These are phyloP conservation scores for Spilosoma lubricipeda DNA, from an alignment of 2,888 invertebrate species.

Conservation along the genomic window DNA sequence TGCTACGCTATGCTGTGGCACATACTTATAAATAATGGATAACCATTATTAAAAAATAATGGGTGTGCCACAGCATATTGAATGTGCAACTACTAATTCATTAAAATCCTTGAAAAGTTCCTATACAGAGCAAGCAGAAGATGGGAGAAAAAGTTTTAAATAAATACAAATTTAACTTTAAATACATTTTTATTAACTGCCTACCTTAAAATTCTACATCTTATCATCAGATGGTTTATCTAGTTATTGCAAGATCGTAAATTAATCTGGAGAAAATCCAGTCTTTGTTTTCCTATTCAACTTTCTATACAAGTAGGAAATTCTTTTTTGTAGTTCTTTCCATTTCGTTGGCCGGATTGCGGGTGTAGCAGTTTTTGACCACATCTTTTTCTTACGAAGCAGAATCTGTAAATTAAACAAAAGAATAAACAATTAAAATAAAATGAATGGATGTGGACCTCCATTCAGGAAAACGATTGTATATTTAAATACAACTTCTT, in stretches of 20 bases:
- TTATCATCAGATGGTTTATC: conserved; percentile 2
- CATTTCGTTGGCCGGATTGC: conserved; percentile 91
- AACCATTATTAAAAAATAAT: no score
- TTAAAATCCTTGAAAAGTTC: background rate
- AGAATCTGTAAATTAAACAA: conserved; percentile 74
- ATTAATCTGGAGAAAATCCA: conserved; percentile 76
- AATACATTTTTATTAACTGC: conserved; percentile 35
- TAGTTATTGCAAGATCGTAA: conserved; percentile 23
- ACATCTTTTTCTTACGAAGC: conserved; percentile 90
- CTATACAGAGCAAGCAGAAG: background rate
- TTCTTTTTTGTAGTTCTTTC: conserved; percentile 90
- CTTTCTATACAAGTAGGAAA: conserved; percentile 91
- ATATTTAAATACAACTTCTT: background rate
- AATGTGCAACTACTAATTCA: no score
- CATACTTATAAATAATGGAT: no score
- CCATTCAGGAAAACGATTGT: background rate
- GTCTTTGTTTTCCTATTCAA: conserved; percentile 94
- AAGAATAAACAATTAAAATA: background rate
- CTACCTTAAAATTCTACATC: conserved; percentile 28
- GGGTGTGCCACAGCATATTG: no score
- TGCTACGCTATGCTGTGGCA: no score
- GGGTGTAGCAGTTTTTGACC: conserved; percentile 86
- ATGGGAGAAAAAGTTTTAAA: background rate
- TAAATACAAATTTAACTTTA: background rate
- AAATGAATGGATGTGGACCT: background rate